Evolutionary conservation across 2,113 vertebrate species (phyloP).

Genomic region (Pongo pygmaeus): DNA sequence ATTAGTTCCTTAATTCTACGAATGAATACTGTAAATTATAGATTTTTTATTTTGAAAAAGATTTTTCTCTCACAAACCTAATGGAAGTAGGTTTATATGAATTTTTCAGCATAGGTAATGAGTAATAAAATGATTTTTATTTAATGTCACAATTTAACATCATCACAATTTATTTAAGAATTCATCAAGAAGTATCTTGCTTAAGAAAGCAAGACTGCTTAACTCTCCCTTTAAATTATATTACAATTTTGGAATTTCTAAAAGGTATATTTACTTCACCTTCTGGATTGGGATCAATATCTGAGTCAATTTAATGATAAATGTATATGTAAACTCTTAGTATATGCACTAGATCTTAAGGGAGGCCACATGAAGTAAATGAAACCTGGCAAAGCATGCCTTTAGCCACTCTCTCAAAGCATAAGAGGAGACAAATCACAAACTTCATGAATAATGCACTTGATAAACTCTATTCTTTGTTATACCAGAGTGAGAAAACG

Average conservation of each 20-base stretch:
- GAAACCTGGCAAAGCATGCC: background rate
- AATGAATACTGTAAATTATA: background rate
- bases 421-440: background rate
- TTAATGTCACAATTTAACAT: background rate
- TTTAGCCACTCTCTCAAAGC: background rate
- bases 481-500: background rate
- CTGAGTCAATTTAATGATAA: background rate
- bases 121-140: background rate
- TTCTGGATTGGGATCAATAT: background rate
- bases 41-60: background rate
- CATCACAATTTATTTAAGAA: slow-evolving; percentile 8
- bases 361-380: background rate
- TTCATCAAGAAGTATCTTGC: background rate
- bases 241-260: background rate
- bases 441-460: background rate
- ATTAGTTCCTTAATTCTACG: slow-evolving; percentile 28
- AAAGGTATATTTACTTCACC: background rate
- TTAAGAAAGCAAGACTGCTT: background rate
- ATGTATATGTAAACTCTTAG: background rate
- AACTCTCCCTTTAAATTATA: background rate
- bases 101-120: background rate
- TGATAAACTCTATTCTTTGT: background rate
- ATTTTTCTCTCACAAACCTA: background rate
- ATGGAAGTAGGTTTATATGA: background rate
- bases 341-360: background rate